Evolutionary conservation across 2,797 vertebrate species (phyloP), one percentile per base, ranked within the genome.

Genomic region (Enteromius argenteus): DNA sequence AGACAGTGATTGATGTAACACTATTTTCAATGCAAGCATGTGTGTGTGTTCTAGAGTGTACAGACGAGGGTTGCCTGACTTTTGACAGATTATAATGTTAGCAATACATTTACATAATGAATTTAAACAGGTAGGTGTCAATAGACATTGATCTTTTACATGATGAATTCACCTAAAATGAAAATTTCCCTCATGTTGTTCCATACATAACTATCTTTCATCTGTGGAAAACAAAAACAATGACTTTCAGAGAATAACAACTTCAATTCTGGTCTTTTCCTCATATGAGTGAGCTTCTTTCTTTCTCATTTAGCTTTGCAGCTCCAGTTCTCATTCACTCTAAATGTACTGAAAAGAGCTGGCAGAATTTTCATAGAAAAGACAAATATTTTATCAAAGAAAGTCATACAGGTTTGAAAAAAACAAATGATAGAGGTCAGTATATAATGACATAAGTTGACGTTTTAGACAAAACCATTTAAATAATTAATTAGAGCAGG

Each of bases 1-100:
- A 60, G 83, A 84, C 75, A 84, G 66, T 79, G 76, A 79, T 84
- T 71, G 75, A 84, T 64, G 74, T 35, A 35, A 60, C 27, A 30
- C 42, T 69, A 13, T 49, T 35, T n/a, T 46, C 37, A 58, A 49
- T 42, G 6, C 62, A 56, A 30, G 72, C 46, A 1, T 14, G 81
- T 17, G 13, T 67, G 51, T 30, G 51, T 62, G 71, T 37, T 58
- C 5, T 39, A 17, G 30, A 37, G 30, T 35, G 42, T 23, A 64
- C 39, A 64, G 53, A 21, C 8, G 19, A 77, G 23, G 37, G 27
- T 10, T 49, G 53, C 13, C 23, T 35, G 32, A 27, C 46, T 42
- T 69, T 68, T 39, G 60, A 77, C 37, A 68, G 74, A 69, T 17
- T 77, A 39, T 46, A 68, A 51, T 19, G 1, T 77, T 49, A 17